Percentiles rank a stretch among this genome's conserved stretches.
phyloP scores from a whole-genome alignment of 53 echinoderm and acorn worm genomes.

The Henricia sp. region DNA sequence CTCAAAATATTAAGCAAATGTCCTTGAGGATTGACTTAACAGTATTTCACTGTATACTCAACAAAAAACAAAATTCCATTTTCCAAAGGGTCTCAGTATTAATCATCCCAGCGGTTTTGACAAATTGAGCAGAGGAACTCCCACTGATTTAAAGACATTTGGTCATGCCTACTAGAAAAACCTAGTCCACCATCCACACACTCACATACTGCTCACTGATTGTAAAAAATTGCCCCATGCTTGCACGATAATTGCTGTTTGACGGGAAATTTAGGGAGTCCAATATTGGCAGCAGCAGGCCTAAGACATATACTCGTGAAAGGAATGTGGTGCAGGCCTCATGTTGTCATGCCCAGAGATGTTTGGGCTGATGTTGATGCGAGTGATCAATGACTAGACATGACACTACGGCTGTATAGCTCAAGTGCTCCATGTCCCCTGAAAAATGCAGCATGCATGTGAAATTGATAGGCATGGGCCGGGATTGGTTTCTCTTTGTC shows the following conservation, averaged over 20 bases:
- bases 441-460: slow-evolving; percentile 26
- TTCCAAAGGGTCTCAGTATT: background rate
- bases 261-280: slow-evolving; percentile 22
- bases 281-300: background rate
- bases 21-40: no score
- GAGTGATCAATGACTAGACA: slow-evolving; percentile 8
- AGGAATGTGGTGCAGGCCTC: slow-evolving; percentile 27
- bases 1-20: background rate
- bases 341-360: background rate
- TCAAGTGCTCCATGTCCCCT: background rate
- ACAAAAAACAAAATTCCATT: slow-evolving; percentile 23
- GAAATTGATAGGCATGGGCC: slow-evolving; percentile 1
- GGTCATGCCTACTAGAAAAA: background rate
- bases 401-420: slow-evolving; percentile 32
- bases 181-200: background rate
- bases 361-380: slow-evolving; percentile 30
- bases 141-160: background rate
- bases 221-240: slow-evolving; percentile 58
- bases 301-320: slow-evolving; percentile 22
- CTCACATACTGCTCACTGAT: slow-evolving; percentile 46
- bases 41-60: no score
- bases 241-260: slow-evolving; percentile 32
- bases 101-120: slow-evolving; percentile 52
- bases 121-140: slow-evolving; percentile 46
- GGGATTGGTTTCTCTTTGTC: background rate